Evolutionary conservation across 2,113 vertebrate genomes (phyloP).

Genomic region (Callopanchax toddi): DNA sequence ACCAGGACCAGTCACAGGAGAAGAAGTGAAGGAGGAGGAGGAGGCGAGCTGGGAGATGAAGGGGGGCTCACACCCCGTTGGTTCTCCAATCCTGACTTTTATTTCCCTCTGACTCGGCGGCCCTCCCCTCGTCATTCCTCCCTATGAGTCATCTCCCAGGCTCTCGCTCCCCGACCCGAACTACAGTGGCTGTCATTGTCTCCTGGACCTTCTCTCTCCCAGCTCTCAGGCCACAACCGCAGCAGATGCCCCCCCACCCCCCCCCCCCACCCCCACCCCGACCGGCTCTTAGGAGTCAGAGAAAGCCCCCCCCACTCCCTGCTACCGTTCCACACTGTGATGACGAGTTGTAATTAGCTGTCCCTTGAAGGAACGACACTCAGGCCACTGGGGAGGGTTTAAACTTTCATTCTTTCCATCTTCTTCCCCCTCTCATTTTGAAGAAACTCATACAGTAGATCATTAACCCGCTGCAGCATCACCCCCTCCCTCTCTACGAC

Average conservation of each 20-base stretch:
- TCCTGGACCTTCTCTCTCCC: slow-evolving; percentile 38
- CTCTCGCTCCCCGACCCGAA: slow-evolving; percentile 63
- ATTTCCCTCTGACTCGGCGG: slow-evolving; percentile 23
- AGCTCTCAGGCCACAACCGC: slow-evolving; percentile 29
- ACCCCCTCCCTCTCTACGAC: slow-evolving; percentile 30
- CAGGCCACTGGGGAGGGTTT: slow-evolving; percentile 24
- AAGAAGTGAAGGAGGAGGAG: slow-evolving; percentile 4
- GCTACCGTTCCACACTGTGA: slow-evolving; percentile 33
- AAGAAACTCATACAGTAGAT: slow-evolving; percentile 53
- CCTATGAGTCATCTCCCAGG: slow-evolving; percentile 74
- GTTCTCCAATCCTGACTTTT: slow-evolving; percentile 55
- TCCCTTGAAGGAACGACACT: slow-evolving; percentile 52
- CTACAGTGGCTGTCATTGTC: slow-evolving; percentile 79
- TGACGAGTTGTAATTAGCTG: slow-evolving; percentile 65
- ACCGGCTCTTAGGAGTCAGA: slow-evolving; percentile 8
- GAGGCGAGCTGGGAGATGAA: slow-evolving; percentile 47
- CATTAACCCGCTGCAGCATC: slow-evolving; percentile 58
- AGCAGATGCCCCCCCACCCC: slow-evolving; percentile 24
- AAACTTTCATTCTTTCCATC: slow-evolving; percentile 34
- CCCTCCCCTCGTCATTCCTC: slow-evolving; percentile 60
- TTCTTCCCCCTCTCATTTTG: slow-evolving; percentile 37
- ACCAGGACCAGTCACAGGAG: slow-evolving; percentile 20
- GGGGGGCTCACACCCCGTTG: slow-evolving; percentile 49
- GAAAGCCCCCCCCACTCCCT: neutral
- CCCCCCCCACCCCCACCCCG: slow-evolving; percentile 18